A percentile compares a stretch with the other conserved stretches of the same genome.
Conservation (phyloP, 2,797 vertebrate genomes). For the Scleropages formosus region DNA sequence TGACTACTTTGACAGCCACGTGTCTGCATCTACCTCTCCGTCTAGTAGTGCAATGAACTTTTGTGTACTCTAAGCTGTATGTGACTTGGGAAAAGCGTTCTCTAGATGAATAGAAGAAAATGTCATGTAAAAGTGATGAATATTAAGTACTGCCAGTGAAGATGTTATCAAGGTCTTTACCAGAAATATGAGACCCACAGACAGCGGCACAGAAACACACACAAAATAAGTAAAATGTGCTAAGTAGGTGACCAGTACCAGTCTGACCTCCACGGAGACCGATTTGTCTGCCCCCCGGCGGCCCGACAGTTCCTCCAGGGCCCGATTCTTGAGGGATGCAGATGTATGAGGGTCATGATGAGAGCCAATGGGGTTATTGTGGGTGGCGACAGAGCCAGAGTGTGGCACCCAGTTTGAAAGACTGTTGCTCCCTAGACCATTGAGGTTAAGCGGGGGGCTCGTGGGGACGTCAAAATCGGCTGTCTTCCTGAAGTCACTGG, state of each 20-base stretch:
- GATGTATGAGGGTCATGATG: slow-evolving; percentile 64
- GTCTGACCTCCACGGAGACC: slow-evolving; percentile 85
- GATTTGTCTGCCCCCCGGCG: slow-evolving; percentile 82
- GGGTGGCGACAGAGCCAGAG: slow-evolving; percentile 31
- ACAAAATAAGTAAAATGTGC: slow-evolving; percentile 24
- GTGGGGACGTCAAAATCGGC: slow-evolving; percentile 81
- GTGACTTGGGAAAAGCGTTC: too few relatives aligned
- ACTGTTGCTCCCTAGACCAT: slow-evolving; percentile 70
- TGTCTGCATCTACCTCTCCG: too few relatives aligned
- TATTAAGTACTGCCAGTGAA: not conserved
- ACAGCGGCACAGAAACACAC: slow-evolving; percentile 16
- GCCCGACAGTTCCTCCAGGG: slow-evolving; percentile 72
- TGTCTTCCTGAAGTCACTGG: slow-evolving; percentile 76
- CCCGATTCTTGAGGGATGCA: slow-evolving; percentile 66
- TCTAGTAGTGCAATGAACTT: too few relatives aligned
- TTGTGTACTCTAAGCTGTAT: too few relatives aligned
- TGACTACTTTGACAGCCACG: too few relatives aligned
- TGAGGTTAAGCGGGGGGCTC: slow-evolving; percentile 82
- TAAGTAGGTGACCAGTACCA: slow-evolving; percentile 58
- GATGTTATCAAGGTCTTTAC: not conserved
- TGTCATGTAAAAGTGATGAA: not conserved
- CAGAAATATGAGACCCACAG: not conserved
- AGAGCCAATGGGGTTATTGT: slow-evolving; percentile 57
- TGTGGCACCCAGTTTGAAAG: slow-evolving; percentile 66
- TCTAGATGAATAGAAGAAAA: too few relatives aligned